Evolutionary conservation across 2,888 invertebrate species (phyloP).

Genomic region (Lissocephala sabroskyi): DNA sequence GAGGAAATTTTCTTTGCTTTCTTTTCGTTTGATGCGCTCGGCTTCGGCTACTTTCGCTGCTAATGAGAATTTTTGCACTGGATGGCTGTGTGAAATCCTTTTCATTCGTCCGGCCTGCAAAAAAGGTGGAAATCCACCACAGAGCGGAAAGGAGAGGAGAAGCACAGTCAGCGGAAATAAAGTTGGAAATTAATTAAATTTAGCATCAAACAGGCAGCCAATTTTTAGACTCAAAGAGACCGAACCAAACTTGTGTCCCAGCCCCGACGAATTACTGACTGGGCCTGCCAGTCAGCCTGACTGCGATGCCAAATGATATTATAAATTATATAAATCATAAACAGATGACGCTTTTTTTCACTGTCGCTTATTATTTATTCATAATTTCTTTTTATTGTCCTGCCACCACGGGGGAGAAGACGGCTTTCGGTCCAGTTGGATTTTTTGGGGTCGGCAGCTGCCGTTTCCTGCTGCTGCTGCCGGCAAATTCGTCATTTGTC

Average conservation of each 20-base stretch:
- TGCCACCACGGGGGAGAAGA: slow-evolving; percentile 17
- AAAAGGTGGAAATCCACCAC: slow-evolving; percentile 14
- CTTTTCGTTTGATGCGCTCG: no score
- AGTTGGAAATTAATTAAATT: slow-evolving; percentile 60
- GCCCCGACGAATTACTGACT: no score
- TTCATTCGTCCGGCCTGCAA: slow-evolving; percentile 27
- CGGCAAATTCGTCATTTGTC: slow-evolving; percentile 39
- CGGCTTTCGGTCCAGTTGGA: no score
- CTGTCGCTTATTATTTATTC: slow-evolving; percentile 53
- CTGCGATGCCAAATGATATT: slow-evolving; percentile 36
- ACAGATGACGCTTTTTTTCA: slow-evolving; percentile 48
- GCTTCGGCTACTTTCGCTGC: slow-evolving; percentile 8
- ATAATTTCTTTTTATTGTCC: slow-evolving; percentile 61
- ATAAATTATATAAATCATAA: slow-evolving; percentile 57
- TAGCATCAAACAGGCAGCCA: no score
- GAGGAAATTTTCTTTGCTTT: slow-evolving; percentile 42
- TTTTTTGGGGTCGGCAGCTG: not conserved
- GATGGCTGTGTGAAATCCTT: slow-evolving; percentile 33
- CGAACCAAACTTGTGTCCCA: no score
- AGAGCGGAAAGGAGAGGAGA: not conserved
- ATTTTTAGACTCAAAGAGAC: no score
- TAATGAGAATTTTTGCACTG: slow-evolving; percentile 48
- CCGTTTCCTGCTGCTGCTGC: not conserved
- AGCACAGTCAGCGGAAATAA: slow-evolving; percentile 39
- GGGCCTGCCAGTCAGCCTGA: no score